Evolutionary conservation across 2,888 invertebrate species (phyloP), one percentile per base, ranked within the genome.

Genomic region (Eudasyphora cyanicolor): DNA sequence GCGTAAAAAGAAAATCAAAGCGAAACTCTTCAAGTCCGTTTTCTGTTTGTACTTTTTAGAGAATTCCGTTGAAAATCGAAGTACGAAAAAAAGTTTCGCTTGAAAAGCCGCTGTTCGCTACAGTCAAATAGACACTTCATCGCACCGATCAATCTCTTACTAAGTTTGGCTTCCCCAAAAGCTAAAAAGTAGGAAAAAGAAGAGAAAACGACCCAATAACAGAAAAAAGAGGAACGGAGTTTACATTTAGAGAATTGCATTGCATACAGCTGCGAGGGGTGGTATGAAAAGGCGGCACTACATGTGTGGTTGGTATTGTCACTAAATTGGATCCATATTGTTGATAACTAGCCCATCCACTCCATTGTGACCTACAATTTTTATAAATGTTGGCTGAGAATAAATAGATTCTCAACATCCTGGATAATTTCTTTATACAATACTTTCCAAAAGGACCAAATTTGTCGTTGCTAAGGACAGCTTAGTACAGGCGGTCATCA

Each of bases 111-210:
- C 81, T 84, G 78, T 78, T 84, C 78, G 78, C 80, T 75, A 82
- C 84, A 84, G 84, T 84, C 84, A 84, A 84, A 84, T 84, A 84
- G 84, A 84, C 84, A 84, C 81, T 84, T 84, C 84, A 84, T 84
- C 84, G 84, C 84, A 84, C 81, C 84, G 84, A 84, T 84, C 84
- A 84, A 84, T 84, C 84, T 84, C 64, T 32, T 74, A 19, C 42
- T 69, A 24, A 29, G 27, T 45, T 77, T 64, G 42, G 71, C 64
- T 78, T 67, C 60, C 57, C 60, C 60, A 17, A 57, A 60, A 57
- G 1, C 17, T 8, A 32, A 62, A 51, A 51, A 49, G n/a, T n/a
- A n/a, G 12, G 2, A 2, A 35, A 62, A 17, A 35, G 17, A 32
- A 32, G 12, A 2, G n/a, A 17, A n/a, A 67, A 38, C 21, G 5